phyloP scores from a whole-genome alignment of 2,888 invertebrate species.

The Machimus atricapillus region DNA sequence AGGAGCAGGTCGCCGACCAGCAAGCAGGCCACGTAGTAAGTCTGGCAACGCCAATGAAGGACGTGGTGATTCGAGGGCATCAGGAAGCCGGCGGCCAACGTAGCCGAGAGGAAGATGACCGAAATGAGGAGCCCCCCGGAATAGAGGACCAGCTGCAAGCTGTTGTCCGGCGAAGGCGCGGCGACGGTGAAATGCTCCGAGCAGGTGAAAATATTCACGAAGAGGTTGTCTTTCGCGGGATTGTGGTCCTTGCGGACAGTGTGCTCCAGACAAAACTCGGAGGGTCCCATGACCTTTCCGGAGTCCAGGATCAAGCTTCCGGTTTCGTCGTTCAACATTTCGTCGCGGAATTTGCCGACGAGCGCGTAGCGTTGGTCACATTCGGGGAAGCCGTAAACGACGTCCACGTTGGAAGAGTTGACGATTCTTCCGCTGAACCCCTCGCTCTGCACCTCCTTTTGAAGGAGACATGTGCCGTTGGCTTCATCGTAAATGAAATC shows the following conservation, averaged over 20 bases:
- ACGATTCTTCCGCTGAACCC: conserved; percentile 42
- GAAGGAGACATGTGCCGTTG: conserved; percentile 63
- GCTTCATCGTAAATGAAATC: conserved; percentile 69
- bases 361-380: conserved; percentile 67
- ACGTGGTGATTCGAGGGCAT: conserved; percentile 85
- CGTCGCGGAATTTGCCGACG: conserved; percentile 66
- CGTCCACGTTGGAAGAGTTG: conserved; percentile 57
- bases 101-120: conserved; percentile 81
- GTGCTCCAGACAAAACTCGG: conserved; percentile 52
- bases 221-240: conserved; percentile 47
- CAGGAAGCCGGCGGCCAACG: conserved; percentile 79
- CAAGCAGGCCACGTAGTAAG: conserved; percentile 83
- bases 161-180: conserved; percentile 23
- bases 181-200: conserved; percentile 65
- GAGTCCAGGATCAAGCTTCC: conserved; percentile 66
- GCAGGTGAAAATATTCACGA: conserved; percentile 70
- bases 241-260: conserved; percentile 33
- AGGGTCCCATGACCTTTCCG: conserved; percentile 55
- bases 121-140: conserved; percentile 81
- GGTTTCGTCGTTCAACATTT: conserved; percentile 63
- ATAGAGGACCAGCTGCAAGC: conserved; percentile 73
- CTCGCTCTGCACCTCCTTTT: conserved; percentile 49
- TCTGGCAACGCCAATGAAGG: conserved; percentile 88
- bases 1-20: conserved; percentile 81
- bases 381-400: conserved; percentile 66